Base-by-base conservation (phyloP, 2,113 vertebrate species). In the Pao palembangensis region DNA sequence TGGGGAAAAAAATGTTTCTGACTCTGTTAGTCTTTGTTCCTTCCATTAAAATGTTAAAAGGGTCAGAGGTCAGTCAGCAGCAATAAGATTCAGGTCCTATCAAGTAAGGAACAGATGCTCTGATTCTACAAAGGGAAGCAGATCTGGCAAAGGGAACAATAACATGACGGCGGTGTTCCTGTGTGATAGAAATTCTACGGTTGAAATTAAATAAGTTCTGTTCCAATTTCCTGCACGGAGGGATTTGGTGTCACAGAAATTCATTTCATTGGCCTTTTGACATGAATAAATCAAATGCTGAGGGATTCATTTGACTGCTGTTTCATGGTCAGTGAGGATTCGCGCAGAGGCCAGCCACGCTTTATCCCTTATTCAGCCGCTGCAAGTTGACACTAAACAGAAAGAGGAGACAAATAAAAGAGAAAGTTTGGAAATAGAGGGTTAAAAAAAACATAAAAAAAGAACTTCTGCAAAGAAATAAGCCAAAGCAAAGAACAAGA, bases 251-350 rank as follows among this genome's bases (percentile, higher is more conserved):
- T 82, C 64, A 67, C 55, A 65, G 62, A 64, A 53, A 65, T 84
- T 79, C 71, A 85, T 76, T 80, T 74, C 71, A 78, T 85, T 81
- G 83, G 75, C 87, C 80, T 86, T 87, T 86, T 87, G 85, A 86
- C 84, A 86, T 64, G 75, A 76, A 84, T 78, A 60, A 81, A 85
- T 85, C 81, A 82, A 89, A 85, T 76, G 64, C 82, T 71, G 76
- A 81, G 71, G 51, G 79, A 82, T 81, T 85, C 70, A 79, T 82
- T 86, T 85, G 73, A 64, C 69, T 62, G 72, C 74, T 65, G 81
- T 87, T 82, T 87, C 76, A 86, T 76, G 72, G 79, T 62, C 56
- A 72, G 69, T 71, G 48, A 20, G 78, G 67, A 75, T 78, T 85
- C 75, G 71, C n/a, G 75, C 59, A 63, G 78, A 78, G 67, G 75